Base-by-base conservation (phyloP, 2,888 invertebrate species). In the Brassicogethes aeneus region DNA sequence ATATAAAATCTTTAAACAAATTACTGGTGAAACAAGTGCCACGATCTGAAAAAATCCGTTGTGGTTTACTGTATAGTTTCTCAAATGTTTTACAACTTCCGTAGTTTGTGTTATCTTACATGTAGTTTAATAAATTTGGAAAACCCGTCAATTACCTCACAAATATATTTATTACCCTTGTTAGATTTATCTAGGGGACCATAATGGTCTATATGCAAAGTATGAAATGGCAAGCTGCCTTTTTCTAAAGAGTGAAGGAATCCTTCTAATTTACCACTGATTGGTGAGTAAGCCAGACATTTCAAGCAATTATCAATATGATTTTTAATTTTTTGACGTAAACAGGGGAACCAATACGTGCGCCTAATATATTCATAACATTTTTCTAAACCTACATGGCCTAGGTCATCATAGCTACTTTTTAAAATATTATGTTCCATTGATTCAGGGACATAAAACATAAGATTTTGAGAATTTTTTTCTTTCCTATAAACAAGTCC, bases 141-240 rank as follows among this genome's bases (percentile, higher is more conserved):
- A 16, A 44, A 44, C 8, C 15, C 41, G 16, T 44, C 44, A 14
- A 35, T 33, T 2, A 38, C 31, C 12, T 10, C 37, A 10, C 41
- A 44, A 31, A 44, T 38, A 23, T 31, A 32, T 17, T 16, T 17
- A 16, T 40, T 30, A 15, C 17, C 16, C 7, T 1, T 14, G 2
- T 12, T 7, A 7, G 31, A 41, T 16, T 39, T 41, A 17, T 48
- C 46, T 5, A 56, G 39, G 1, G 55, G 57, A 15, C 56, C 56
- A 31, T 41, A 48, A 47, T 61, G 60, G 35, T 60, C 59, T 2
- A 60, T 42, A 37, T 61, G 57, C 5, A 50, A 17, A 1, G 53
- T 50, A 1, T 44, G 36, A 15, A 60, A 59, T 2, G 57, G 58
- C 10, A 45, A 17, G 5, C 52, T 42, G 10, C 50, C 52, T 36